Evolutionary conservation across 2,797 vertebrate genomes (phyloP).

Genomic region (Discoglossus pictus): DNA sequence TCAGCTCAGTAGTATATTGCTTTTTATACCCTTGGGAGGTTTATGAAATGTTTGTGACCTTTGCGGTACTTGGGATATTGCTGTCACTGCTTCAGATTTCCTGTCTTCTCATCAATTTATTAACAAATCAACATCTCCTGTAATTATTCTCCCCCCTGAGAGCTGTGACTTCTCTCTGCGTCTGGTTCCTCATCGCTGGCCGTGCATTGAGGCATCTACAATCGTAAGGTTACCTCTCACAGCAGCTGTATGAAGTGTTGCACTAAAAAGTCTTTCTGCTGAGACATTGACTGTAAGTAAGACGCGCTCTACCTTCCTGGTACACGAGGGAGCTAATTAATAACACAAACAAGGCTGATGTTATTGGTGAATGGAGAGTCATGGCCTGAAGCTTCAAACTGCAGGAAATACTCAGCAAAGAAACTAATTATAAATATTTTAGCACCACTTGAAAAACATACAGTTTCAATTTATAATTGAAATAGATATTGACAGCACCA

Average conservation of each 20-base stretch:
- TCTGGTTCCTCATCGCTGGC: constrained; percentile 9
- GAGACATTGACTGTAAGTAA: constrained; percentile 28
- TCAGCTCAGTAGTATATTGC: constrained; percentile 26
- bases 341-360: constrained; percentile 9
- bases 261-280: constrained; percentile 18
- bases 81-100: constrained; percentile 21
- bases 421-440: too few relatives aligned
- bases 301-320: constrained; percentile 17
- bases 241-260: constrained; percentile 15
- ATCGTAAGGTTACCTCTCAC: constrained; percentile 25
- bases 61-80: constrained; percentile 12
- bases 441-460: too few relatives aligned
- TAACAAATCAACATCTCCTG: constrained; percentile 26
- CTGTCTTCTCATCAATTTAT: constrained; percentile 23
- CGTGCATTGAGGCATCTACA: constrained; percentile 18
- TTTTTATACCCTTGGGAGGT: constrained; percentile 19
- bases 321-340: constrained; percentile 21
- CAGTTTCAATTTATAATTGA: too few relatives aligned
- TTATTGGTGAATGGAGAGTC: not conserved
- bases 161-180: constrained; percentile 13
- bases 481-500: too few relatives aligned
- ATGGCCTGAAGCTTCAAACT: not conserved
- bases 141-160: constrained; percentile 31
- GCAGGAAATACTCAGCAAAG: too few relatives aligned
- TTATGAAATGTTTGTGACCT: constrained; percentile 30